Conservation (phyloP, 2,888 invertebrate genomes). For the Apotomis turbidana region DNA sequence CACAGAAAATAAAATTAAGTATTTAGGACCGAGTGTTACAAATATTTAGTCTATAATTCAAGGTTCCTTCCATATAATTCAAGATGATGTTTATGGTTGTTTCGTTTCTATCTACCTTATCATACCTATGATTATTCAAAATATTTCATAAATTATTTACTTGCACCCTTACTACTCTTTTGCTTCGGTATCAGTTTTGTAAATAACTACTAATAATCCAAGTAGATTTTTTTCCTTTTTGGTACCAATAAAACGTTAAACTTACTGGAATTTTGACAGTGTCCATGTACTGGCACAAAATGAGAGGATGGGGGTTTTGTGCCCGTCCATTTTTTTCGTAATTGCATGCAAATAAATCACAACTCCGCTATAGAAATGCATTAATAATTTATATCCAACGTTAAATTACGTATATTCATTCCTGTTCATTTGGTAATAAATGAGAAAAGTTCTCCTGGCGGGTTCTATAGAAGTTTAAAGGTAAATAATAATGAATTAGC, state of each 20-base stretch:
- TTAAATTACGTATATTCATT: constrained; percentile 13
- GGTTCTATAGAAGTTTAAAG: constrained; percentile 11
- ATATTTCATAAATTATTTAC: no score
- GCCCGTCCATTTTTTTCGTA: background rate
- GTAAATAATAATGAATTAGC: constrained; percentile 16
- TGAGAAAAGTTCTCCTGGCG: constrained; percentile 25
- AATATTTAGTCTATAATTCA: no score
- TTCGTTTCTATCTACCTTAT: no score
- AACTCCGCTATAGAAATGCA: constrained; percentile 21
- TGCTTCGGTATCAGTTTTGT: no score
- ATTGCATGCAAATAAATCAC: constrained; percentile 21
- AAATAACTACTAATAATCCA: no score
- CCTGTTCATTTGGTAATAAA: constrained; percentile 26
- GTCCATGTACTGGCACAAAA: background rate
- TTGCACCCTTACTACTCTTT: no score
- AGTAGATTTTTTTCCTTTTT: no score
- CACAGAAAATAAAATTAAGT: background rate
- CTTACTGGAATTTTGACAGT: background rate
- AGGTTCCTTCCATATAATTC: no score
- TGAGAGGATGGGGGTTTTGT: background rate
- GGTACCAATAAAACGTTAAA: no score
- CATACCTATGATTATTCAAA: no score
- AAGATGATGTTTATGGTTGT: no score
- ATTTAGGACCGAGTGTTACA: no score
- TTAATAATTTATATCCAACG: constrained; percentile 12